These are phyloP conservation scores for Xanthorhoe spadicearia DNA, from an alignment of 2,888 invertebrate species.

Conservation along the genomic window DNA sequence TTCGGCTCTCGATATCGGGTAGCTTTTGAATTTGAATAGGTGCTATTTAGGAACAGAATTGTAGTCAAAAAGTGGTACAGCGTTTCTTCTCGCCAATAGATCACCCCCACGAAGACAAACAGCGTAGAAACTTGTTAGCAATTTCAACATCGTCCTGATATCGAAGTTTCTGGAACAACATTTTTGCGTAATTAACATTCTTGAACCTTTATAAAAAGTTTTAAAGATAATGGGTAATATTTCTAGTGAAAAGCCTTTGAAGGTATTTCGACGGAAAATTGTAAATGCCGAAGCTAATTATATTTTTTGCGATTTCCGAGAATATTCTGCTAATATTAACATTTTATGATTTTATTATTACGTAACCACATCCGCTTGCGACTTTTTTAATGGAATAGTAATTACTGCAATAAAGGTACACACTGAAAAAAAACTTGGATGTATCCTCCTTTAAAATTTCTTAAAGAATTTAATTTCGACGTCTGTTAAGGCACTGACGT, in stretches of 20 bases:
- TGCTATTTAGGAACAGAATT: too few species aligned
- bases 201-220: constrained; percentile 24
- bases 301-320: background rate
- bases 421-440: too few species aligned
- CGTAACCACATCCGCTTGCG: background rate
- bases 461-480: too few species aligned
- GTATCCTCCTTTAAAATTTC: too few species aligned
- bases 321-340: background rate
- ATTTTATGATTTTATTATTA: background rate
- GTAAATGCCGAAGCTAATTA: background rate
- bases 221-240: constrained; percentile 27
- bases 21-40: too few species aligned
- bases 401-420: too few species aligned
- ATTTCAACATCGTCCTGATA: constrained; percentile 18
- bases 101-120: constrained; percentile 13
- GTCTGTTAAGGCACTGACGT: too few species aligned
- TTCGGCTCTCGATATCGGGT: too few species aligned
- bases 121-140: constrained; percentile 19
- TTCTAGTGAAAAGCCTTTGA: constrained; percentile 14
- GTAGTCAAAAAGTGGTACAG: too few species aligned
- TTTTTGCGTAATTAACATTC: constrained; percentile 37
- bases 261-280: constrained; percentile 1
- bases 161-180: constrained; percentile 27
- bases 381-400: too few species aligned
- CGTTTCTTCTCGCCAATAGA: too few species aligned